Evolutionary conservation across 2,113 vertebrate species (phyloP), one percentile per base, ranked within the genome.

Genomic region (Macquaria australasica): DNA sequence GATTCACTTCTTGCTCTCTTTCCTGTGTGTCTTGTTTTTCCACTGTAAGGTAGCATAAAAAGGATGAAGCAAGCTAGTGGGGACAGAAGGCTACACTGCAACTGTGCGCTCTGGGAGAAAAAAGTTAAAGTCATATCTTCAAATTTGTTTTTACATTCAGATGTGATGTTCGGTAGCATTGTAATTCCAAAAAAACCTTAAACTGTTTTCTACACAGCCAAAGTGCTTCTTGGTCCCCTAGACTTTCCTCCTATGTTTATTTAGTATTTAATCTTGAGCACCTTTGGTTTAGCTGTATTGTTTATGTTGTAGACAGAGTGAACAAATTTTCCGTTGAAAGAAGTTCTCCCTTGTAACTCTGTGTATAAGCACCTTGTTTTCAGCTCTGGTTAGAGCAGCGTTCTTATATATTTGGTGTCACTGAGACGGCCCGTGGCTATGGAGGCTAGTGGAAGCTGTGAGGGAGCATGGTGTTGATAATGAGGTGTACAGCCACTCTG

Each of bases 401-500:
- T 71, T 68, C 63, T 34, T 34, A 45, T 84, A 63, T 53, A 79
- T 85, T 55, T 62, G 62, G 64, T 83, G 91, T 87, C 77, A 73
- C 48, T 0, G 62, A 51, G 59, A n/a, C 5, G 51, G 82, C 90
- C 75, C 1, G 0, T 66, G 76, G 86, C 85, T 60, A 10, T 56
- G 64, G 67, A 79, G 72, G 51, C 83, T 43, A 48, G 78, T 74
- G 71, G 82, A 73, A 45, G 86, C 79, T 69, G 81, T 11, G 77
- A 81, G 80, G 69, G 71, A 84, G 70, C 11, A 14, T 16, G 53
- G 41, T 63, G 89, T 81, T 88, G 89, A 89, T 91, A 89, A 92
- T 90, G 89, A 91, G 81, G 82, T 80, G 92, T 64, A 82, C 83
- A 69, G 74, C 79, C 83, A 86, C 88, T 91, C 71, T 6, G 73